Evolutionary conservation across 2,797 vertebrate species (phyloP).

Genomic region (Holocentrus rufus): DNA sequence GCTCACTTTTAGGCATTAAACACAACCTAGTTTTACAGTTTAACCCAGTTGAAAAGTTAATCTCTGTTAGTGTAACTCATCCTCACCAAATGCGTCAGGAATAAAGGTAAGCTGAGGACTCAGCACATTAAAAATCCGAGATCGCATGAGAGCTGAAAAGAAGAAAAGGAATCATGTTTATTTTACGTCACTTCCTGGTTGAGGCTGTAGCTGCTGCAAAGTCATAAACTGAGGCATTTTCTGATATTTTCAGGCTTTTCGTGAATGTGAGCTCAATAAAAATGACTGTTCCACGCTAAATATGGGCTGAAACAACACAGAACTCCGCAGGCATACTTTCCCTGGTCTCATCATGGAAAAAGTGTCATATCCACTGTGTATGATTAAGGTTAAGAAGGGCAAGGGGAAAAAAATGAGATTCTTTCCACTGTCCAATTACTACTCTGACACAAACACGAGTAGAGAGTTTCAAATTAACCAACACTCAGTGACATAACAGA

Average conservation of each 20-base stretch:
- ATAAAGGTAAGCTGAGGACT: not conserved
- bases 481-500: constrained; percentile 58
- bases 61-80: too few relatives aligned
- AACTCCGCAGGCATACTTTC: not conserved
- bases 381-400: constrained; percentile 1
- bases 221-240: not conserved
- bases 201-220: not conserved
- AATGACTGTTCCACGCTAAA: not conserved
- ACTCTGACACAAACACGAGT: not conserved
- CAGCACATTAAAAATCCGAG: not conserved
- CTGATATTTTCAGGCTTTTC: constrained; percentile 28
- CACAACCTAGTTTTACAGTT: too few relatives aligned
- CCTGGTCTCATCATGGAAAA: not conserved
- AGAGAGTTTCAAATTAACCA: constrained; percentile 38
- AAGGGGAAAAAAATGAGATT: not conserved
- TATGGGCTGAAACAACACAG: not conserved
- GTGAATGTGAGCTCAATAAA: constrained; percentile 27
- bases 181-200: not conserved
- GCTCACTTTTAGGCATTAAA: too few relatives aligned
- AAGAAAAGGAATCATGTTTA: constrained; percentile 13
- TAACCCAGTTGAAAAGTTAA: too few relatives aligned
- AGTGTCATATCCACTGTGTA: not conserved
- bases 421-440: constrained; percentile 36
- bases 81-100: not conserved
- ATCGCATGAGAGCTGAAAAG: constrained; percentile 1